Percentiles rank a stretch among this genome's conserved stretches.
Conservation (phyloP, 2,113 vertebrate species). For the Corvus cornix region DNA sequence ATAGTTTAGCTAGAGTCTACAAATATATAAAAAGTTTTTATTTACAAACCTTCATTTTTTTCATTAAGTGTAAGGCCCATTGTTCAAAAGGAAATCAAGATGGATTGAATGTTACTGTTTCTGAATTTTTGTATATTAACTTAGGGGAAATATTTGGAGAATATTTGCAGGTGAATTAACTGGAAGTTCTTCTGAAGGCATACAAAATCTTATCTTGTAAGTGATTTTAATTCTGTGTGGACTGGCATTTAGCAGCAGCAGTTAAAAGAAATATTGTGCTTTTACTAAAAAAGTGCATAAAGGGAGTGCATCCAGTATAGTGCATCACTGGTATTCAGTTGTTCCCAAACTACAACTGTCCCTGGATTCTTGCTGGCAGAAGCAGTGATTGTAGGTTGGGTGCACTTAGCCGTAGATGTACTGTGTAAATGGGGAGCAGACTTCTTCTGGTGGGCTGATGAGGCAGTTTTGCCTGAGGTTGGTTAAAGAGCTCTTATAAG, state of each 20-base stretch:
- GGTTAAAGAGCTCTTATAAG: not conserved
- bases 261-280: not conserved
- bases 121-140: not conserved
- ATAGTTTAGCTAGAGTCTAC: not conserved
- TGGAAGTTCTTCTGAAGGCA: not conserved
- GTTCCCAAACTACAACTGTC: accelerated
- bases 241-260: not conserved
- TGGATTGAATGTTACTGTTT: not conserved
- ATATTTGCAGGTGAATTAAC: not conserved
- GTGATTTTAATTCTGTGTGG: not conserved
- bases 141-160: not conserved
- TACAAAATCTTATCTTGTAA: not conserved
- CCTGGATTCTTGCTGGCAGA: not conserved
- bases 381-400: not conserved
- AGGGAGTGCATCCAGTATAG: too few relatives aligned
- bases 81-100: not conserved
- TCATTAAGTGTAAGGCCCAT: not conserved
- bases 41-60: not conserved
- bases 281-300: not conserved
- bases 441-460: not conserved
- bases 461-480: not conserved
- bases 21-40: not conserved
- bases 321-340: accelerated
- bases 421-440: not conserved
- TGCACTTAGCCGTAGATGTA: accelerated